These are phyloP conservation scores for Neoitamus cyanurus DNA, from an alignment of 2,888 invertebrate species.

Conservation along the genomic window DNA sequence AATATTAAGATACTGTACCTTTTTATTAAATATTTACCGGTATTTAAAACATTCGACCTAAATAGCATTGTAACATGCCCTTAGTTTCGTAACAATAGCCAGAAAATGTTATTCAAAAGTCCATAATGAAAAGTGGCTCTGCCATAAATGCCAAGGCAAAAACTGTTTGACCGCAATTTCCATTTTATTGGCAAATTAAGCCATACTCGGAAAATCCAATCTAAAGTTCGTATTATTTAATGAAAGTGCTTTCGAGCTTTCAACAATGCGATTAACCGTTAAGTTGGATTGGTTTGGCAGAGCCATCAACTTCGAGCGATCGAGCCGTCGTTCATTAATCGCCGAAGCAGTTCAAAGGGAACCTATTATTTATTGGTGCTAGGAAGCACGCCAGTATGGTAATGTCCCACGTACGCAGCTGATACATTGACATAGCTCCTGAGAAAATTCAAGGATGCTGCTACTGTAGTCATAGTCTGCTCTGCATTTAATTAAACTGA, in stretches of 20 bases:
- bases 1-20: too few species aligned
- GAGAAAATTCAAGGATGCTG: background rate
- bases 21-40: background rate
- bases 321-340: background rate
- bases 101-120: background rate
- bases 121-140: background rate
- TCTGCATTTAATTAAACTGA: constrained; percentile 20
- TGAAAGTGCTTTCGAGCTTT: background rate
- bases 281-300: background rate
- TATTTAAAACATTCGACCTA: background rate
- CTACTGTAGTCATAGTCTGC: background rate
- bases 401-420: background rate
- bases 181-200: background rate
- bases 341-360: background rate
- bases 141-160: background rate
- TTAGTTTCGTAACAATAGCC: background rate
- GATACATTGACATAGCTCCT: background rate
- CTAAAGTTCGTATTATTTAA: background rate
- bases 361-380: background rate
- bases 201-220: background rate
- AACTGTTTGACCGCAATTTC: background rate
- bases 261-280: background rate
- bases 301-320: background rate
- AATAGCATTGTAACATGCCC: background rate
- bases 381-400: background rate